phyloP scores from a whole-genome alignment of 2,113 vertebrate species.

The Oryzias curvinotus region DNA sequence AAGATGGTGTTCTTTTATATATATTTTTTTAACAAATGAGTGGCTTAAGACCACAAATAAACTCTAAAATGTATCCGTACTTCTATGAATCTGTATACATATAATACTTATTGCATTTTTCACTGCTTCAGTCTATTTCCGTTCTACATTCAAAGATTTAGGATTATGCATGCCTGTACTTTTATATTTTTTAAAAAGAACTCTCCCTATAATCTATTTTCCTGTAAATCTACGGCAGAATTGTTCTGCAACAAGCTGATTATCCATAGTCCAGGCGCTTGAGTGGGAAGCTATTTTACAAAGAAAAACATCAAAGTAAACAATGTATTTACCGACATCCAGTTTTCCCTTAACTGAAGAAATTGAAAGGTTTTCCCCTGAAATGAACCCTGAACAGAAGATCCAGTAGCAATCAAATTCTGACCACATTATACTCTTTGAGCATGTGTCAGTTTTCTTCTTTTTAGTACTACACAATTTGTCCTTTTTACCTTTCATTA shows the following conservation, averaged over 20 bases:
- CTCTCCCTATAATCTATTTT: slow-evolving; percentile 24
- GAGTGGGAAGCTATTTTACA: slow-evolving; percentile 51
- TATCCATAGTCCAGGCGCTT: slow-evolving; percentile 30
- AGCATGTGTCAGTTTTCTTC: not conserved
- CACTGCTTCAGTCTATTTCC: not conserved
- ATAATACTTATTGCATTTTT: not conserved
- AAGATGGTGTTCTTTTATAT: not conserved
- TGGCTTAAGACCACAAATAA: not conserved
- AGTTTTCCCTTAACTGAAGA: slow-evolving; percentile 16
- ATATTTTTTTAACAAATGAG: slow-evolving; percentile 12
- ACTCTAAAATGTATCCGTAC: not conserved
- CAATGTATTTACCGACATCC: slow-evolving; percentile 31
- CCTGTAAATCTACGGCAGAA: slow-evolving; percentile 42
- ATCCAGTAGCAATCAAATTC: not conserved
- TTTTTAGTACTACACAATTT: not conserved
- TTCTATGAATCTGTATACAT: not conserved
- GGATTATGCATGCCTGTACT: slow-evolving; percentile 15
- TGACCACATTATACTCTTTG: not conserved
- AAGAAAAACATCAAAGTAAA: slow-evolving; percentile 51
- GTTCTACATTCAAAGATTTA: not conserved
- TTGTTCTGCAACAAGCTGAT: slow-evolving; percentile 31
- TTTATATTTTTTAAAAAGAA: slow-evolving; percentile 3
- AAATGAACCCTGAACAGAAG: slow-evolving; percentile 37
- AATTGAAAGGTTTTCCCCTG: slow-evolving; percentile 34
- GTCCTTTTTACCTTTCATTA: slow-evolving; percentile 46